Base-by-base conservation (phyloP, 2,888 invertebrate species). In the Drosophila koepferae region DNA sequence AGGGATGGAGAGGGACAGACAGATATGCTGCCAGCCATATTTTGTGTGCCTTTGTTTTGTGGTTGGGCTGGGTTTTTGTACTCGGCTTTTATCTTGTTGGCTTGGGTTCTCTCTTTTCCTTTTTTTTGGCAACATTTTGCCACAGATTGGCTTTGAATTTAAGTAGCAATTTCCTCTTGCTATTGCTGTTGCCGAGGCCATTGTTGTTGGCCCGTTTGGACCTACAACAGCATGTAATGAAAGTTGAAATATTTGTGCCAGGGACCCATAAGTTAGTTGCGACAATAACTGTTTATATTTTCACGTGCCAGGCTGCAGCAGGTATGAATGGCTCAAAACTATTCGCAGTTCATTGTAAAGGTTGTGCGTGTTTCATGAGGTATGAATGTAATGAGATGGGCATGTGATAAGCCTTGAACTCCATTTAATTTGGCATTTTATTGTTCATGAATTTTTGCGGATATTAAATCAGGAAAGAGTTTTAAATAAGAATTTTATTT, bases 61-160 rank as follows among this genome's bases (percentile, higher is more conserved):
- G 61, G n/a, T 48, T 65, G 44, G 63, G 61, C 31, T 46, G 77
- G 34, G 63, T 60, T 70, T 63, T 58, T 65, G 67, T 77, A 59
- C 65, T 64, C 65, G 69, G 66, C 65, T 86, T 75, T 80, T 76
- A 67, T 77, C 71, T 76, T 67, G 63, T 74, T 74, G 67, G 53
- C 75, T 69, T 63, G 59, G 34, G 16, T 53, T 53, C 36, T 20
- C 10, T n/a, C 16, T 36, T 44, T 2, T 12, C 20, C 20, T 14
- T 16, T 54, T 54, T 66, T 76, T 62, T 68, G 79, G 58, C 71
- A 66, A 79, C 73, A 86, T 87, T 80, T 87, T 76, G 72, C 80
- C 80, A 74, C 74, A 87, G 79, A 87, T 87, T 89, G 85, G 88
- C 82, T 85, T 85, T 87, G 86, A 79, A 80, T 85, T 87, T 85